A percentile compares a stretch with the other conserved stretches of the same genome.
Evolutionary conservation across 92 coral and sea anemone genomes (phyloP).

Genomic region (Phenganax subtilis): DNA sequence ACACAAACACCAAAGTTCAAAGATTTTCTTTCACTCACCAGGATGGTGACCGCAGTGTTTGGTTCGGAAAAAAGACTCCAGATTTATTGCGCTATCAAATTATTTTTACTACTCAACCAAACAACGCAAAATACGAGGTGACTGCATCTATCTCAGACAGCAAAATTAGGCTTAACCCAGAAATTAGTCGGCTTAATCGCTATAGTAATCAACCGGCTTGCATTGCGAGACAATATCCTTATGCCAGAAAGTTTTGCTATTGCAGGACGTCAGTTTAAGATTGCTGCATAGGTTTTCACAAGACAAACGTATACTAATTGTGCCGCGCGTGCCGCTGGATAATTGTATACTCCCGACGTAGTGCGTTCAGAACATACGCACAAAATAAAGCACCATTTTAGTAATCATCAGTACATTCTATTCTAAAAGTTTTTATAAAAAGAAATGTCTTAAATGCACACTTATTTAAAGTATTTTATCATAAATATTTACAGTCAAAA

Average conservation of each 20-base stretch:
- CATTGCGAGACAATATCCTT: slow-evolving; percentile 56
- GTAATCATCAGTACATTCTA: no score
- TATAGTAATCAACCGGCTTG: slow-evolving; percentile 76
- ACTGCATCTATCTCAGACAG: slow-evolving; percentile 41
- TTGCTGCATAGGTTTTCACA: not conserved
- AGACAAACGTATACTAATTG: no score
- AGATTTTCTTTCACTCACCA: slow-evolving; percentile 62
- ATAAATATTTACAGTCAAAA: slow-evolving; percentile 14
- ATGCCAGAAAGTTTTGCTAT: slow-evolving; percentile 67
- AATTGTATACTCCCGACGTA: no score
- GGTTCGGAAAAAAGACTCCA: slow-evolving; percentile 54
- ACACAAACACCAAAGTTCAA: slow-evolving; percentile 63
- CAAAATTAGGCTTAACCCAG: slow-evolving; percentile 58
- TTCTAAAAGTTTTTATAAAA: no score
- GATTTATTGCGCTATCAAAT: slow-evolving; percentile 64
- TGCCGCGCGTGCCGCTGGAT: no score
- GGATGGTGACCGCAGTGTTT: slow-evolving; percentile 58
- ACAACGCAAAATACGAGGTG: slow-evolving; percentile 68
- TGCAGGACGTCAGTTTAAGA: slow-evolving; percentile 31
- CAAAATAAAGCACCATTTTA: no score
- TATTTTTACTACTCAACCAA: slow-evolving; percentile 67
- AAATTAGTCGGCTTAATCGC: slow-evolving; percentile 73
- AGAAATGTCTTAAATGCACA: no score
- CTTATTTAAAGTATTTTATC: not conserved
- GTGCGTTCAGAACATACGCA: no score